Evolutionary conservation across 1,140 invertebrate genomes (phyloP), one percentile per base, ranked within the genome.

Genomic region (Sycobia sp.): DNA sequence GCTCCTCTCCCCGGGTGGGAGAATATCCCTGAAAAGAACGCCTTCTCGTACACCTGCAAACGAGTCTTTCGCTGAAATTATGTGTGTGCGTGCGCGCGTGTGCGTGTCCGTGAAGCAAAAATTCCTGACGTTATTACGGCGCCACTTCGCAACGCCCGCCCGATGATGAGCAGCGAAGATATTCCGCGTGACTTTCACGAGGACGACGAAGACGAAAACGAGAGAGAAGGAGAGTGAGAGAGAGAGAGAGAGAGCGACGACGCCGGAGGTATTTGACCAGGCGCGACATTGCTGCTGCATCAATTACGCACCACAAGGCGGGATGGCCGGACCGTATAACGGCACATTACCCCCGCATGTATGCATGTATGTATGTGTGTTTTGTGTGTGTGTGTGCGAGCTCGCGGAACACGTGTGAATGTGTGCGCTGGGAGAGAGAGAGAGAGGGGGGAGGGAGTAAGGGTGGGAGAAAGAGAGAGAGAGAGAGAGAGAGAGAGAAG

Each of bases 251-350:
- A 3, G 3, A 16, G 3, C 10, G 39, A 36, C 5, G 43, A 36
- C 11, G 27, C n/a, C 18, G n/a, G 39, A 51, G 22, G 58, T 38
- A 61, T 23, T 36, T 34, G 38, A 47, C 50, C 38, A 46, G 11
- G 27, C n/a, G n/a, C 58, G 16, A 47, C 49, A 51, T n/a, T n/a
- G n/a, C 32, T 38, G 20, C 61, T 61, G 61, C 61, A 56, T 62
- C 61, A 56, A 56, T 62, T 62, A 62, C 51, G 43, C 51, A 44
- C 36, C 44, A 56, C 44, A n/a, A n/a, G n/a, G n/a, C n/a, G n/a
- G n/a, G 53, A 56, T 62, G 50, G 44, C 53, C 61, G 18, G n/a
- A n/a, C n/a, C n/a, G n/a, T n/a, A 16, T 62, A 62, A 62, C 61
- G 53, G 61, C 51, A 62, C 44, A 32, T 43, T 43, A 27, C 22